phyloP scores from a whole-genome alignment of 1,140 invertebrate species.

The Zaprionus africanus region DNA sequence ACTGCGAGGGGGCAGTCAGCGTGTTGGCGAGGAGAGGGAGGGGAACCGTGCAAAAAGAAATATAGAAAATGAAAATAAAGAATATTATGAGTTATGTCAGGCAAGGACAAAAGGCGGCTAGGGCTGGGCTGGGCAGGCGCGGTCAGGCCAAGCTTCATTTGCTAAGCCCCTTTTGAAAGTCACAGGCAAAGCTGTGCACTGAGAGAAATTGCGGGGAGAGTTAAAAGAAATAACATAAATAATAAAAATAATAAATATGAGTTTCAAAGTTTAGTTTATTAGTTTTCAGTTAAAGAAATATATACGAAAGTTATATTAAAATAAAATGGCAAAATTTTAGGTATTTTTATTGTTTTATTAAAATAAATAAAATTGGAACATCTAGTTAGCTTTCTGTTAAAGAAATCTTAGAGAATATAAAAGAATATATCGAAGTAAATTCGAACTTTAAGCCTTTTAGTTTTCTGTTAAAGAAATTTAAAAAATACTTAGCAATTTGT shows the following conservation, averaged over 20 bases:
- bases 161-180: conserved; percentile 58
- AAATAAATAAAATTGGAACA: too few species aligned
- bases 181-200: conserved; percentile 31
- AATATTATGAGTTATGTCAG: conserved; percentile 79
- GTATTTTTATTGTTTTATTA: too few species aligned
- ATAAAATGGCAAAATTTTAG: too few species aligned
- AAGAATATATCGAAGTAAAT: too few species aligned
- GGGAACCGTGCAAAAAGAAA: conserved; percentile 1
- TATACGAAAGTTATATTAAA: too few species aligned
- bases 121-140: neutral
- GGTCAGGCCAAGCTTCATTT: conserved; percentile 70
- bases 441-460: too few species aligned
- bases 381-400: too few species aligned
- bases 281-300: neutral
- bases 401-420: too few species aligned
- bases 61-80: conserved; percentile 42
- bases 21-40: neutral
- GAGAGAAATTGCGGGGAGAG: neutral
- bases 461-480: too few species aligned
- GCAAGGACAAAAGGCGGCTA: conserved; percentile 67
- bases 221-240: conserved; percentile 10
- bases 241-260: neutral
- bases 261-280: neutral
- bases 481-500: too few species aligned
- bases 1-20: neutral